These are phyloP conservation scores for Thumatha senex DNA, from an alignment of 2,888 invertebrate species.

Conservation along the genomic window DNA sequence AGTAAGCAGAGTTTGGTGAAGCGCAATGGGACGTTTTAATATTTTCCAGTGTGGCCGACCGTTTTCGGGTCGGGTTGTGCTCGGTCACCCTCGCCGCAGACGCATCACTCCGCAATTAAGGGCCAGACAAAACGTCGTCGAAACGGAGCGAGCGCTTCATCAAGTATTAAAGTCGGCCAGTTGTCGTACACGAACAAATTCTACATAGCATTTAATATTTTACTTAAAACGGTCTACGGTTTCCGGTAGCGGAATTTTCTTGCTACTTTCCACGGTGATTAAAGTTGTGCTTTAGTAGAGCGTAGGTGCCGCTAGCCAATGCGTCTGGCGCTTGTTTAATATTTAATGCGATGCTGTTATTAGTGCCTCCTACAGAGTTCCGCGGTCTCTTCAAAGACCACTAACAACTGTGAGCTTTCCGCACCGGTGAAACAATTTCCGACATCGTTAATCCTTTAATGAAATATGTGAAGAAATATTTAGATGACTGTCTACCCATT, in stretches of 20 bases:
- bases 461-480: conserved; percentile 27
- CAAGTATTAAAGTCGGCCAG: conserved; percentile 70
- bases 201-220: conserved; percentile 77
- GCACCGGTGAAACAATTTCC: conserved; percentile 16
- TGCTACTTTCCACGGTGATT: conserved; percentile 59
- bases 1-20: conserved; percentile 41
- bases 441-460: conserved; percentile 26
- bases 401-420: conserved; percentile 18
- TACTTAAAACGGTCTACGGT: conserved; percentile 75
- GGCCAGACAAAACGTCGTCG: conserved; percentile 68
- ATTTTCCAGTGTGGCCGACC: conserved; percentile 49
- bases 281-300: conserved; percentile 70
- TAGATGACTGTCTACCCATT: conserved; percentile 9
- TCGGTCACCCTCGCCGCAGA: conserved; percentile 35
- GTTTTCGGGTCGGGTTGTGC: conserved; percentile 31
- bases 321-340: conserved; percentile 54
- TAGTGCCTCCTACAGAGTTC: conserved; percentile 39
- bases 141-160: conserved; percentile 58
- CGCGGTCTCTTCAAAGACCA: conserved; percentile 17
- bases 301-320: conserved; percentile 43
- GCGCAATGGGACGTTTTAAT: conserved; percentile 64
- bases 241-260: conserved; percentile 66
- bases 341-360: conserved; percentile 58
- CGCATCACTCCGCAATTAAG: conserved; percentile 70
- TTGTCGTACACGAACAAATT: conserved; percentile 64